A percentile compares a stretch with the other conserved stretches of the same genome.
phyloP scores from a whole-genome alignment of 2,113 vertebrate species.

The Chroicocephalus ridibundus region DNA sequence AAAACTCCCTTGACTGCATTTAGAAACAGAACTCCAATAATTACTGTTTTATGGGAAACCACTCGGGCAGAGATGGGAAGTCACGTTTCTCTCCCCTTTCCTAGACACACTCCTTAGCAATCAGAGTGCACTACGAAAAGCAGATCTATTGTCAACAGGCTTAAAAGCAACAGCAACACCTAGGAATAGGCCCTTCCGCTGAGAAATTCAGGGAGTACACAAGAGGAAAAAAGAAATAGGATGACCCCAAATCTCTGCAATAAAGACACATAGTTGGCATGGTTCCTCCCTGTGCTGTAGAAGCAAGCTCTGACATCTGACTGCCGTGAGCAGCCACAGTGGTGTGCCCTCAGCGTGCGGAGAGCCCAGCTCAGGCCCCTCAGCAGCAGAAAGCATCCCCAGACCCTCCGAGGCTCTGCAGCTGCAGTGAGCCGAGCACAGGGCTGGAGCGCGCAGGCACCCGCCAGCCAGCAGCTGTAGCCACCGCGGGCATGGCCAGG shows the following conservation, averaged over 20 bases:
- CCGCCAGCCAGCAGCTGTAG: too few species aligned
- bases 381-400: background rate
- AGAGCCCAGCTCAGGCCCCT: background rate
- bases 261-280: background rate
- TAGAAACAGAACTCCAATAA: background rate
- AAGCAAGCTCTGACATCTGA: background rate
- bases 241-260: background rate
- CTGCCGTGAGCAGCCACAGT: background rate
- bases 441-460: background rate
- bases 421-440: rapidly evolving
- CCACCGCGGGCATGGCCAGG: background rate
- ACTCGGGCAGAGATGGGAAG: rapidly evolving
- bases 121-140: background rate
- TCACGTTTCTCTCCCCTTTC: background rate
- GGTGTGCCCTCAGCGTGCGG: too few species aligned
- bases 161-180: background rate
- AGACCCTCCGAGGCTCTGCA: background rate
- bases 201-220: background rate
- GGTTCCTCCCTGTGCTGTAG: background rate
- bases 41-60: background rate
- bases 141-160: background rate
- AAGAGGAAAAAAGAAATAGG: background rate
- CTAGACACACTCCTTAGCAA: background rate
- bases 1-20: background rate
- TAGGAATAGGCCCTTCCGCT: background rate